phyloP scores from a whole-genome alignment of 2,113 vertebrate species.

The Podiceps cristatus region DNA sequence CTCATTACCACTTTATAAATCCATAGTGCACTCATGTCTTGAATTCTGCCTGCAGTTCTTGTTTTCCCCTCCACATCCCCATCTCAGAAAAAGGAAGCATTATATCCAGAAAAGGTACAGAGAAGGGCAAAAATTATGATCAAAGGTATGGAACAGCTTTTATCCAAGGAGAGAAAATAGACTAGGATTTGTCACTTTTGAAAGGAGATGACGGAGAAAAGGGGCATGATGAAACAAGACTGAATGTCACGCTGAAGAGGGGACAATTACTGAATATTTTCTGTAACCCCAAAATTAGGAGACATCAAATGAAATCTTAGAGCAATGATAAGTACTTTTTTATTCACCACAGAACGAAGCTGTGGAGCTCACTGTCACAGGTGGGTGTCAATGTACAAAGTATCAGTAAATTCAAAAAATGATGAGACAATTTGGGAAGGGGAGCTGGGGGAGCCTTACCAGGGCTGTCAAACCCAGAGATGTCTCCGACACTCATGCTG shows the following conservation, averaged over 20 bases:
- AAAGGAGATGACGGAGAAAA: not conserved
- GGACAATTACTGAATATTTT: not conserved
- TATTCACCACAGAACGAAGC: not conserved
- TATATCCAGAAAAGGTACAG: not conserved
- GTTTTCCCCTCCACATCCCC: not conserved
- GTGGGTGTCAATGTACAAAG: not conserved
- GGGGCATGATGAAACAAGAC: not conserved
- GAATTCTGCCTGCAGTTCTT: not conserved
- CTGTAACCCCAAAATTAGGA: not conserved
- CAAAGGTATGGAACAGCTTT: constrained; percentile 44
- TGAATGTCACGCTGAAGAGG: not conserved
- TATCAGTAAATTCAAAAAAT: not conserved
- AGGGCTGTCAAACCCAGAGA: not conserved
- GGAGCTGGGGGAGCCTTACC: not conserved
- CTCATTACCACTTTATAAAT: constrained; percentile 20
- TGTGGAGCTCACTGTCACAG: not conserved
- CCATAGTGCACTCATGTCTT: not conserved
- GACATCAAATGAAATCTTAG: not conserved
- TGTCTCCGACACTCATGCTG: not conserved
- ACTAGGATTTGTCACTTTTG: constrained; percentile 10
- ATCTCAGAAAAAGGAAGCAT: not conserved
- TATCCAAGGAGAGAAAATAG: constrained; percentile 18
- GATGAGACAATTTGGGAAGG: accelerated
- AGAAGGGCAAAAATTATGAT: constrained; percentile 24
- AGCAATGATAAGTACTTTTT: not conserved